These are phyloP conservation scores for Pangasianodon hypophthalmus DNA, from an alignment of 2,113 vertebrate genomes.

Conservation along the genomic window DNA sequence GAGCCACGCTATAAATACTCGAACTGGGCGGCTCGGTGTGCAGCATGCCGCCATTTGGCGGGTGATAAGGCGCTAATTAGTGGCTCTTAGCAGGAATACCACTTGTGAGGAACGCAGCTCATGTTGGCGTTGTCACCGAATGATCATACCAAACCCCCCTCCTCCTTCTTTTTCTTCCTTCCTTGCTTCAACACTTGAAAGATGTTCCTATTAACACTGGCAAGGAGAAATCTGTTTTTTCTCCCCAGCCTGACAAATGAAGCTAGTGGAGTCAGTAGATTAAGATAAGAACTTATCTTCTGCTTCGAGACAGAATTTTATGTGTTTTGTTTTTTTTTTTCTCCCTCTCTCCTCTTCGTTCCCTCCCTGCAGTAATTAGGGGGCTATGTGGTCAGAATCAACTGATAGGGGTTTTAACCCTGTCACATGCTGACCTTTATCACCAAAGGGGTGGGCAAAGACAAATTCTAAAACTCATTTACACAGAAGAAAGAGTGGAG, in stretches of 20 bases:
- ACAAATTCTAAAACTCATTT: slow-evolving; percentile 70
- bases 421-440: slow-evolving; percentile 67
- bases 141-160: slow-evolving; percentile 68
- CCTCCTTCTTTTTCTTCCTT: slow-evolving; percentile 44
- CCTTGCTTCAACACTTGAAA: slow-evolving; percentile 85
- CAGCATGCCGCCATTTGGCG: slow-evolving; percentile 73
- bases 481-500: slow-evolving; percentile 45
- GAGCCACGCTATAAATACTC: slow-evolving; percentile 71
- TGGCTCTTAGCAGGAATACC: slow-evolving; percentile 72
- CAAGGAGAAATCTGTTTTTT: slow-evolving; percentile 86
- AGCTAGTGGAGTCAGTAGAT: slow-evolving; percentile 95
- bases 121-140: slow-evolving; percentile 80
- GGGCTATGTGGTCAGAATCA: slow-evolving; percentile 78
- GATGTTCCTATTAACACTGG: slow-evolving; percentile 85
- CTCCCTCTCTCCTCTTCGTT: slow-evolving; percentile 50
- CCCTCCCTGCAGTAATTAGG: slow-evolving; percentile 82
- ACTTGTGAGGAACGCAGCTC: slow-evolving; percentile 78
- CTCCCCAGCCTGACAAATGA: slow-evolving; percentile 93
- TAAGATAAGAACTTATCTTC: slow-evolving; percentile 98
- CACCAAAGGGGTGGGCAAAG: slow-evolving; percentile 64
- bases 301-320: slow-evolving; percentile 92
- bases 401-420: slow-evolving; percentile 74
- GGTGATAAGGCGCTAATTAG: slow-evolving; percentile 81
- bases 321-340: slow-evolving; percentile 81
- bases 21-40: slow-evolving; percentile 63